These are phyloP conservation scores for Florisuga fusca DNA, from an alignment of 2,797 vertebrate genomes.

Conservation along the genomic window DNA sequence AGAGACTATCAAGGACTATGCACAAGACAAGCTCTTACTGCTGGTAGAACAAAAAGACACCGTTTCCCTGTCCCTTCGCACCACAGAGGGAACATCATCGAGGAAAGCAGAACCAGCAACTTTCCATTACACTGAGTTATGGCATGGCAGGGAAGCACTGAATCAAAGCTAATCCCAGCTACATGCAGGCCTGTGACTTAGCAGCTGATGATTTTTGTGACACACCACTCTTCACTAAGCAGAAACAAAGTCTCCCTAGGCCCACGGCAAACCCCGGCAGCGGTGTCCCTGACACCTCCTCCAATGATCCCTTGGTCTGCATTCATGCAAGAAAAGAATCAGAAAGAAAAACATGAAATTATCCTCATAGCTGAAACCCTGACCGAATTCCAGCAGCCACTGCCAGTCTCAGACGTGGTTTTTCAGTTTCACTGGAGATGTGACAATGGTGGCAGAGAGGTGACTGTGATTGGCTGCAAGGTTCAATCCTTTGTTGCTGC, in stretches of 20 bases:
- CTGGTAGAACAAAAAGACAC: neutral
- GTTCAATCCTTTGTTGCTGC: neutral
- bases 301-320: neutral
- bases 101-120: neutral
- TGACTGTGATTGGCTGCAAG: neutral
- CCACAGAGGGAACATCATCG: neutral
- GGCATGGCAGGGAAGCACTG: neutral
- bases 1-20: neutral
- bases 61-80: neutral
- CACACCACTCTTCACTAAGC: neutral
- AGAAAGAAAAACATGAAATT: neutral
- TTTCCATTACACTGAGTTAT: neutral
- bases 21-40: neutral
- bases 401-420: neutral
- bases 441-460: accelerated
- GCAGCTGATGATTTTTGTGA: neutral
- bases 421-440: neutral
- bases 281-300: neutral
- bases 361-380: neutral
- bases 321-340: neutral
- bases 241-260: neutral
- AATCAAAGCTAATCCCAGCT: neutral
- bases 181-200: neutral
- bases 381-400: neutral
- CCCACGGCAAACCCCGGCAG: neutral